Percentiles rank a stretch among this genome's conserved stretches.
Conservation (phyloP, 2,113 vertebrate species). For the Phylloscopus trochiloides region DNA sequence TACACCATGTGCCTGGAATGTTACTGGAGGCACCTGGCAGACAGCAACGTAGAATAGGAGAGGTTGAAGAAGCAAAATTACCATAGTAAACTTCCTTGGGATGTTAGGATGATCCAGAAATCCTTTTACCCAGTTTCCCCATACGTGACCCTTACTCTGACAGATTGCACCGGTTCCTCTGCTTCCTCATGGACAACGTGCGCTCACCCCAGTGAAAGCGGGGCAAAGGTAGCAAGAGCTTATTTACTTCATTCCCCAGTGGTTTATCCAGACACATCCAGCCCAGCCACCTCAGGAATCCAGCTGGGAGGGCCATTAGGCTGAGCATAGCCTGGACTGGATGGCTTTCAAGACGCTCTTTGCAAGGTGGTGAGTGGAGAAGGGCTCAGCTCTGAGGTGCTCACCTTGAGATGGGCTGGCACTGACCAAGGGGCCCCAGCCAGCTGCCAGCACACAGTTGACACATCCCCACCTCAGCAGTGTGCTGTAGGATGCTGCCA, state of each 20-base stretch:
- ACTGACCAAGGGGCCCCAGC: fast-evolving
- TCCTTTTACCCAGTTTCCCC: conserved; percentile 37
- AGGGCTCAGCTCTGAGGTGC: neutral
- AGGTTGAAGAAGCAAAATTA: neutral
- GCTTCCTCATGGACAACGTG: neutral
- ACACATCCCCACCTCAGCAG: neutral
- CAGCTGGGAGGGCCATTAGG: neutral
- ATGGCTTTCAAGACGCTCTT: neutral
- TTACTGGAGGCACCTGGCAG: neutral
- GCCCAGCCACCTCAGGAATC: neutral
- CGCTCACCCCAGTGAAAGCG: fast-evolving
- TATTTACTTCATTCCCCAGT: neutral
- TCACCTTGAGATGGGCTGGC: neutral
- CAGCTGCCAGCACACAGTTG: neutral
- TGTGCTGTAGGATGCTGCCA: neutral
- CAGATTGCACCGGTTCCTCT: neutral
- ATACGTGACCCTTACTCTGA: conserved; percentile 3
- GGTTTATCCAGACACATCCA: neutral
- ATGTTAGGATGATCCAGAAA: neutral
- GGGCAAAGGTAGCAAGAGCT: neutral
- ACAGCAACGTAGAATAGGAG: neutral
- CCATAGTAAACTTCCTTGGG: neutral
- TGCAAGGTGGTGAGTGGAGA: neutral
- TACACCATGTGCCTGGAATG: neutral
- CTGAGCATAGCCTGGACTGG: fast-evolving